Evolutionary conservation across 2,797 vertebrate genomes (phyloP), one percentile per base, ranked within the genome.

Genomic region (Phalloptychus januarius): DNA sequence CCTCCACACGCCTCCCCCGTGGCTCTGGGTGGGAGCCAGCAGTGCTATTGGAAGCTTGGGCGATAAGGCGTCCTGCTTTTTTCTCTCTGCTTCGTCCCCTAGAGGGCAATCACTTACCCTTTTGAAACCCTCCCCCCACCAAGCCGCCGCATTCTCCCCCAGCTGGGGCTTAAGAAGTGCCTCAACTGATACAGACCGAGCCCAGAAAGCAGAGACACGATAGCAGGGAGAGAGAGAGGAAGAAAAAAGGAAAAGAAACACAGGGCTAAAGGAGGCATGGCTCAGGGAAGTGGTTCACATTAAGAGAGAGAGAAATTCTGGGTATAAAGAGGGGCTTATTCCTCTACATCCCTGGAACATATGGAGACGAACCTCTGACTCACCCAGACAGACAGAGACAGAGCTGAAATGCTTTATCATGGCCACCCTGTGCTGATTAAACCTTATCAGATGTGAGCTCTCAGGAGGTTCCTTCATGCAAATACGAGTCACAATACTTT

Each of bases 61-160:
- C 87, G 94, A 93, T 95, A 94, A 95, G 91, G 89, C 91, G 87
- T 90, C 92, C 92, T 93, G 85, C 77, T 75, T 74, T 76, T 76
- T 82, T 76, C 86, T 90, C 89, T 94, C 87, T 86, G 91, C 91
- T 94, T 91, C 90, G 90, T 95, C 95, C 96, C 95, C 95, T 96
- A 96, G 96, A 95, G 96, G 95, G 96, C 95, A 96, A 96, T 95
- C 94, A 95, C 94, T 93, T 94, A 94, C 95, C 93, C 95, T 91
- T 94, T 93, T 92, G 94, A 93, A 94, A 91, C 94, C 91, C 92
- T 92, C 90, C 95, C 93, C 94, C 93, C 90, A 91, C 91, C 87
- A 87, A 90, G 90, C 89, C 92, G 90, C 90, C 86, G 85, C 90
- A 87, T 90, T 93, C 91, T 83, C 91, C 93, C 91, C 89, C 91